phyloP scores from a whole-genome alignment of 2,797 vertebrate genomes.

The Mus minutoides region DNA sequence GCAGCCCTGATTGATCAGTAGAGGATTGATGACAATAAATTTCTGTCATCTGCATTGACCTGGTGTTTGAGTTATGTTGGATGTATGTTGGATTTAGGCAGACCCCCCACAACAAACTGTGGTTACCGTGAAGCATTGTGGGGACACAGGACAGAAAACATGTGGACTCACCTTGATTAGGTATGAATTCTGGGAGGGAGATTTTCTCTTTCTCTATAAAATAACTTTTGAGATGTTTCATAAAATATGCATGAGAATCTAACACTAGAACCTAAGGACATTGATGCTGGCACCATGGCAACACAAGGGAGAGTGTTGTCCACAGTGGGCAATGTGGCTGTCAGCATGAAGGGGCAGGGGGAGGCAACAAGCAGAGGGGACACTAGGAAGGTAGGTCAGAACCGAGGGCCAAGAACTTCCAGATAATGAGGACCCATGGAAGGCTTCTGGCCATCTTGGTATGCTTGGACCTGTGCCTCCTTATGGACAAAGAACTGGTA shows the following conservation, averaged over 20 bases:
- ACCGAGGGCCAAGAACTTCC: not conserved
- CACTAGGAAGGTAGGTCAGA: not conserved
- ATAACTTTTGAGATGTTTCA: not conserved
- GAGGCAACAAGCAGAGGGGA: not conserved
- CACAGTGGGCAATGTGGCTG: not conserved
- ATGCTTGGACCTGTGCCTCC: not conserved
- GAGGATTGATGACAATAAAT: too few relatives aligned
- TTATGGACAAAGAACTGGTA: not conserved
- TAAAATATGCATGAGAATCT: not conserved
- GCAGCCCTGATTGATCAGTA: too few relatives aligned
- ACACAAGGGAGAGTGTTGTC: fast-evolving
- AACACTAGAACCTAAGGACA: not conserved
- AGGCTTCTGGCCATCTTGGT: not conserved
- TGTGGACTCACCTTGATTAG: too few relatives aligned
- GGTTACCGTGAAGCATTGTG: not conserved
- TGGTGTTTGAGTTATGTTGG: too few relatives aligned
- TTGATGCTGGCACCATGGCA: not conserved
- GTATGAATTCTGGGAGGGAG: not conserved
- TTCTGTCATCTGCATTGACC: too few relatives aligned
- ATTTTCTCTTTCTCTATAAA: not conserved
- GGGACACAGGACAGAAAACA: not conserved
- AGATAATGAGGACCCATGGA: not conserved
- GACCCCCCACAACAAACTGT: too few relatives aligned
- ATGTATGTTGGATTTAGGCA: too few relatives aligned
- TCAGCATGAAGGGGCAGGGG: not conserved